Evolutionary conservation across 2,797 vertebrate species (phyloP).

Genomic region (Thripadectes ignobilis): DNA sequence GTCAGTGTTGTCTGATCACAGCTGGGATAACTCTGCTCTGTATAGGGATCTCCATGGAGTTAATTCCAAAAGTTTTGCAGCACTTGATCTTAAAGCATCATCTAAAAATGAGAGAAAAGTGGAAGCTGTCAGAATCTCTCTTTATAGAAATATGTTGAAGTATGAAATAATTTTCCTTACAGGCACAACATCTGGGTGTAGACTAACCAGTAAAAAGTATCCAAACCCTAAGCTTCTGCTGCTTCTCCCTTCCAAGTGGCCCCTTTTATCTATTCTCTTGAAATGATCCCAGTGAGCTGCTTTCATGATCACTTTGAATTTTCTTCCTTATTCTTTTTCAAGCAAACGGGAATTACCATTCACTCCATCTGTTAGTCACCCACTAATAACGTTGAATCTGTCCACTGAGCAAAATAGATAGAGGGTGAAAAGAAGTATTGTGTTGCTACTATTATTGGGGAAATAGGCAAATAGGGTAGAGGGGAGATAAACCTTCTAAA

Average conservation of each 20-base stretch:
- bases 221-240: not conserved
- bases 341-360: not conserved
- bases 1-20: not conserved
- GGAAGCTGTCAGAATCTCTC: not conserved
- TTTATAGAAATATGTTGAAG: not conserved
- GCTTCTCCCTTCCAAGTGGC: not conserved
- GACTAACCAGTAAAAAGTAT: not conserved
- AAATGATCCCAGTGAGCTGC: not conserved
- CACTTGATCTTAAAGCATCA: not conserved
- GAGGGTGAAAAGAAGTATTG: not conserved
- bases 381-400: not conserved
- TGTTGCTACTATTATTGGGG: not conserved
- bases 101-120: not conserved
- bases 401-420: constrained; percentile 5
- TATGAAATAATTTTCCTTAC: not conserved
- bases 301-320: not conserved
- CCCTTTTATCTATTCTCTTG: not conserved
- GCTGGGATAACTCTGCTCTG: not conserved
- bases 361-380: not conserved
- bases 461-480: not conserved
- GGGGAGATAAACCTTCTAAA: not conserved
- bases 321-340: not conserved
- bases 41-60: not conserved
- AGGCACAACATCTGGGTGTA: constrained; percentile 7
- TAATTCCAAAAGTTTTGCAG: not conserved